Evolutionary conservation across 2,797 vertebrate genomes (phyloP).

Genomic region (Miichthys miiuy): DNA sequence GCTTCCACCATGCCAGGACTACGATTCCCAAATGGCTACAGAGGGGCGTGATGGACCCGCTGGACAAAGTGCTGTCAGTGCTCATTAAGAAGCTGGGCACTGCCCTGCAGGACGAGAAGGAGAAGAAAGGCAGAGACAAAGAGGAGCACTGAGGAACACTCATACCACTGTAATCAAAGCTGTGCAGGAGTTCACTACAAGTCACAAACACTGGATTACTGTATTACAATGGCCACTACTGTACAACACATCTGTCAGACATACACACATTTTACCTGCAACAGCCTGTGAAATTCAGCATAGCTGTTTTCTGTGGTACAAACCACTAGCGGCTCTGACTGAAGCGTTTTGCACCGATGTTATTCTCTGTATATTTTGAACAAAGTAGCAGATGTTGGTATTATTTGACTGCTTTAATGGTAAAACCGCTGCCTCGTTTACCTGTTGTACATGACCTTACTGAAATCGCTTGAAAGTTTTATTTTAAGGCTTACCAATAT

Average conservation of each 20-base stretch:
- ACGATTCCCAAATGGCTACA: slow-evolving; percentile 99
- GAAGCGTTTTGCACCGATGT: slow-evolving; percentile 86
- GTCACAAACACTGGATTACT: slow-evolving; percentile 71
- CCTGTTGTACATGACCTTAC: slow-evolving; percentile 71
- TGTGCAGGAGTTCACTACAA: slow-evolving; percentile 28
- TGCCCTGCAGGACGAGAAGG: slow-evolving; percentile 96
- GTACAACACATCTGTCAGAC: slow-evolving; percentile 75
- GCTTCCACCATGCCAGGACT: slow-evolving; percentile 98
- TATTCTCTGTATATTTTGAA: slow-evolving; percentile 87
- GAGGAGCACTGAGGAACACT: slow-evolving; percentile 89
- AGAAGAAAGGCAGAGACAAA: slow-evolving; percentile 94
- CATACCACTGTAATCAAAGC: slow-evolving; percentile 52
- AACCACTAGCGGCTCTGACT: slow-evolving; percentile 79
- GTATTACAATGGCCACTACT: slow-evolving; percentile 63
- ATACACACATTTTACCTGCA: slow-evolving; percentile 70
- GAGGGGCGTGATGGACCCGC: slow-evolving; percentile 97
- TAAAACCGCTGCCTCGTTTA: slow-evolving; percentile 61
- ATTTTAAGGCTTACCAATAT: slow-evolving; percentile 66
- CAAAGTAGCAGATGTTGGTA: slow-evolving; percentile 80
- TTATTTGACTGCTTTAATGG: slow-evolving; percentile 71
- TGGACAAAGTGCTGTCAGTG: slow-evolving; percentile 97
- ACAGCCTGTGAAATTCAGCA: slow-evolving; percentile 78
- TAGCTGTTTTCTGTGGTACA: slow-evolving; percentile 86
- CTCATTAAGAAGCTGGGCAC: slow-evolving; percentile 98
- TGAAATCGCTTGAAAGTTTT: slow-evolving; percentile 64